Evolutionary conservation across 2,113 vertebrate genomes (phyloP).

Genomic region (Peromyscus californicus): DNA sequence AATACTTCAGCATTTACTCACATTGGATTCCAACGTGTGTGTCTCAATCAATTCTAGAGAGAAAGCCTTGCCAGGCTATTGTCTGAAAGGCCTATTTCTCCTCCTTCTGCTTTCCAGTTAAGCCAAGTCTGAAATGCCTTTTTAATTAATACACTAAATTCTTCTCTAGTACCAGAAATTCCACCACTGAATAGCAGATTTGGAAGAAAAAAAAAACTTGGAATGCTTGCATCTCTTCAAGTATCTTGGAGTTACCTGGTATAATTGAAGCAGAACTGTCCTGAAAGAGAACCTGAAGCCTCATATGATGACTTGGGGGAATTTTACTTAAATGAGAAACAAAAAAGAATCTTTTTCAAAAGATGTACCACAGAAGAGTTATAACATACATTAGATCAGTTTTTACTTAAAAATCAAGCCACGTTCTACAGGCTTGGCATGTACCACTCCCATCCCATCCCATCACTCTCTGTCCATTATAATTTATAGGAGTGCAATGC

Average conservation of each 20-base stretch:
- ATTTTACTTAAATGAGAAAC: neutral
- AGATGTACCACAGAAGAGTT: neutral
- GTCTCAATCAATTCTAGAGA: conserved; percentile 62
- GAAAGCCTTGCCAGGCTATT: conserved; percentile 32
- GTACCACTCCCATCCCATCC: neutral
- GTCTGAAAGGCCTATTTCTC: conserved; percentile 56
- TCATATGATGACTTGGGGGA: neutral
- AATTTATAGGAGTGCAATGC: neutral
- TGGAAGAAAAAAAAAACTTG: neutral
- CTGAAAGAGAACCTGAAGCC: neutral
- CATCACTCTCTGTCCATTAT: neutral
- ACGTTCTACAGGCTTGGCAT: neutral
- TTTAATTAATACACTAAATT: neutral
- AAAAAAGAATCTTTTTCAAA: neutral
- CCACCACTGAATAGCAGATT: neutral
- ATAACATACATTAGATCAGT: neutral
- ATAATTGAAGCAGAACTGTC: conserved; percentile 39
- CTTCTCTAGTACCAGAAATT: conserved; percentile 33
- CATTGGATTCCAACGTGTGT: conserved; percentile 32
- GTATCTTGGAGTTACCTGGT: neutral
- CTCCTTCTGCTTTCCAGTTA: neutral
- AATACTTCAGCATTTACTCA: conserved; percentile 61
- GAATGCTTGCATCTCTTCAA: neutral
- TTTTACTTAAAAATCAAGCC: neutral
- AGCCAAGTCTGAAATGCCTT: conserved; percentile 13